These are phyloP conservation scores for Ramazzottius varieornatus DNA, from an alignment of 2,888 invertebrate species.

Conservation along the genomic window DNA sequence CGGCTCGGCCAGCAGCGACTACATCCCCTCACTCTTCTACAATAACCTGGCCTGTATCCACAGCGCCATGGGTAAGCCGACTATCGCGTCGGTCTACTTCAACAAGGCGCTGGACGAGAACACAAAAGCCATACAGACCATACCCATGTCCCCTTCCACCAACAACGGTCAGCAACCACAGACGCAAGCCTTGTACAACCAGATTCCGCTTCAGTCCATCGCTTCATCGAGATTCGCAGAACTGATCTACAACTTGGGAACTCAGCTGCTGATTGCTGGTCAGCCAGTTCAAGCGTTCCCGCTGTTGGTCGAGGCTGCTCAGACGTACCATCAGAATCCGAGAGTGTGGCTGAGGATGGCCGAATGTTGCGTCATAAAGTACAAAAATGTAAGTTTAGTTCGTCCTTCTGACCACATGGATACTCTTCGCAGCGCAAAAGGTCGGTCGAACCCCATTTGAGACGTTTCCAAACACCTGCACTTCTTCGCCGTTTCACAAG, in stretches of 20 bases:
- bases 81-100: slow-evolving; percentile 49
- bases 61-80: slow-evolving; percentile 44
- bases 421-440: too few species aligned
- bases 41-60: slow-evolving; percentile 59
- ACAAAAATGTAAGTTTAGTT: not conserved
- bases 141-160: slow-evolving; percentile 19
- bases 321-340: slow-evolving; percentile 60
- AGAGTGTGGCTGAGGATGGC: slow-evolving; percentile 71
- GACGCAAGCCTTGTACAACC: slow-evolving; percentile 3
- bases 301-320: slow-evolving; percentile 48
- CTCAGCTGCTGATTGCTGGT: slow-evolving; percentile 51
- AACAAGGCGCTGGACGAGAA: slow-evolving; percentile 51
- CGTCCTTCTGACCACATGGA: not conserved
- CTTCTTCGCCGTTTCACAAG: too few species aligned
- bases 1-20: slow-evolving; percentile 35
- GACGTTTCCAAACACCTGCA: too few species aligned
- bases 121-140: slow-evolving; percentile 20
- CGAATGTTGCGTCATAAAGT: slow-evolving; percentile 35
- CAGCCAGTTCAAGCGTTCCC: slow-evolving; percentile 63
- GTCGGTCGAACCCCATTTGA: too few species aligned
- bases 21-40: slow-evolving; percentile 36
- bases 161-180: slow-evolving; percentile 16
- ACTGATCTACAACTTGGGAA: slow-evolving; percentile 51
- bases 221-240: slow-evolving; percentile 36
- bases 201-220: slow-evolving; percentile 32